Conservation (phyloP, 2,113 vertebrate species). For the rabbit (Oryctolagus cuniculus) region DNA sequence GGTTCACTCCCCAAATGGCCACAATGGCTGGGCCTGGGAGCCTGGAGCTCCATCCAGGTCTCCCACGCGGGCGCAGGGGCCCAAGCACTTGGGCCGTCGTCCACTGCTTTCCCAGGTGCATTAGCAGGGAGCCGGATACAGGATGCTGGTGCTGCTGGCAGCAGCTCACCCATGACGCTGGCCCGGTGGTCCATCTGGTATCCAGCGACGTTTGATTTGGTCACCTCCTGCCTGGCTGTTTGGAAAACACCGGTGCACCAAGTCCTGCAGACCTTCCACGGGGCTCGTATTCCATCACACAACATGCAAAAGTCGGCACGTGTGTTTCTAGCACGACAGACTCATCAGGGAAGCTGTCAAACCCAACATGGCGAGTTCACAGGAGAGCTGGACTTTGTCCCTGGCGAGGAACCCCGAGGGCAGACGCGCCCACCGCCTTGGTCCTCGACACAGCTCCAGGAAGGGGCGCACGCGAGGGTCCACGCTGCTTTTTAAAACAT, state of each 20-base stretch:
- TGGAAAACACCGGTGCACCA: slow-evolving; percentile 8
- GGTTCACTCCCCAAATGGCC: no score
- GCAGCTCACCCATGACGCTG: not conserved
- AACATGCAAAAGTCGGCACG: not conserved
- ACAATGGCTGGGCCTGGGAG: no score
- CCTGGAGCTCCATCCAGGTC: no score
- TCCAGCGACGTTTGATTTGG: not conserved
- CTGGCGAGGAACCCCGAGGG: not conserved
- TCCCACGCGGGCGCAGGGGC: no score
- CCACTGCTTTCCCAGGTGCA: no score
- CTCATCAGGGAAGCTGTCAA: not conserved
- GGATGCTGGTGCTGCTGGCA: no score
- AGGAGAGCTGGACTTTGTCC: not conserved
- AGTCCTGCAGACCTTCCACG: not conserved
- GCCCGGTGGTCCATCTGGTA: not conserved
- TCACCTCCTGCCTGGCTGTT: not conserved
- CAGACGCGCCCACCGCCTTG: no score
- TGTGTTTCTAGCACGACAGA: not conserved
- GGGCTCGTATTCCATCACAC: not conserved
- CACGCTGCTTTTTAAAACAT: no score
- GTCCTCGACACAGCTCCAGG: no score
- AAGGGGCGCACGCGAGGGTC: no score
- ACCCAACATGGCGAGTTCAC: slow-evolving; percentile 13
- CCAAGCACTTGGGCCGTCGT: no score
- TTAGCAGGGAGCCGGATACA: no score